A percentile compares a stretch with the other conserved stretches of the same genome.
Evolutionary conservation across 2,797 vertebrate genomes (phyloP).

Genomic region (Catamblyrhynchus diadema): DNA sequence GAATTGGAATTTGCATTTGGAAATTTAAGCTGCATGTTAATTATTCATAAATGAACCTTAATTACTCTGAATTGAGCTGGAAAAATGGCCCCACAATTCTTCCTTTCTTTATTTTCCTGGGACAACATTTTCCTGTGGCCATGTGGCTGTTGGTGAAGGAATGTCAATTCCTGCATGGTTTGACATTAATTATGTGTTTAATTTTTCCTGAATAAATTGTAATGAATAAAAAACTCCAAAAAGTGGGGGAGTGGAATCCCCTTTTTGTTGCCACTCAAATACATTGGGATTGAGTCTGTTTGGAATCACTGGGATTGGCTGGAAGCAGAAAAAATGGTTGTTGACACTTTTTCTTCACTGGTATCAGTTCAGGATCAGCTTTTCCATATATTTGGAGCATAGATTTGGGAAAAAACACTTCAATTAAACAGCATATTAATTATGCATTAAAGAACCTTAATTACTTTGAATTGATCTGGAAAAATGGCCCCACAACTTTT

Average conservation of each 20-base stretch:
- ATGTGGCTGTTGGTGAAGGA: not conserved
- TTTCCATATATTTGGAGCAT: not conserved
- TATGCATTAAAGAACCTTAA: not conserved
- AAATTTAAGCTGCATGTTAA: not conserved
- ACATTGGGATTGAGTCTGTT: fast-evolving
- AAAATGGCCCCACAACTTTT: not conserved
- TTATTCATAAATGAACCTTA: not conserved
- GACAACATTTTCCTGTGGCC: fast-evolving
- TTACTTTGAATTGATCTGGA: not conserved
- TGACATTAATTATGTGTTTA: too few relatives aligned
- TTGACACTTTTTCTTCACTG: not conserved
- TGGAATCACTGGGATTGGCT: not conserved
- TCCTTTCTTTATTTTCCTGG: not conserved
- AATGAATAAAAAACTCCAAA: too few relatives aligned
- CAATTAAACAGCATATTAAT: not conserved
- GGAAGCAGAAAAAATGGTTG: not conserved
- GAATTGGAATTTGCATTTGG: not conserved
- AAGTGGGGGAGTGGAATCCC: not conserved
- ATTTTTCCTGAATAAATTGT: not conserved
- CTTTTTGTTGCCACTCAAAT: not conserved
- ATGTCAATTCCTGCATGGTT: not conserved
- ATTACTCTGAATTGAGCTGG: not conserved
- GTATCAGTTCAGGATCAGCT: fast-evolving
- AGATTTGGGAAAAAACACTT: not conserved
- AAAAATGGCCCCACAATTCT: not conserved